Base-by-base conservation (phyloP, 2,888 invertebrate genomes). In the Morinoia aosen region DNA sequence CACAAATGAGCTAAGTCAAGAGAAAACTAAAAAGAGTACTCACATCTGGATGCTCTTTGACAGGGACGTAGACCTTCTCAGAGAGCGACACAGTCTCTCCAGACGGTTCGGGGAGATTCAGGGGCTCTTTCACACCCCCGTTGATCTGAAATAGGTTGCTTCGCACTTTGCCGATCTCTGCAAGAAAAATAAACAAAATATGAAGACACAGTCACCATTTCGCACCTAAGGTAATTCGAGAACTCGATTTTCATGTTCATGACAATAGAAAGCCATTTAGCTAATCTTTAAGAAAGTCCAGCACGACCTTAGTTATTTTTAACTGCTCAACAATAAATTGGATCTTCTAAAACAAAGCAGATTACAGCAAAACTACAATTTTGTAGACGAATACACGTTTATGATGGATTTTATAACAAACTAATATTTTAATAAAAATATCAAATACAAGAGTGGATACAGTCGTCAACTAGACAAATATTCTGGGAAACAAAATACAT, bases 31-130 rank as follows among this genome's bases (percentile, higher is more conserved):
- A 88, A n/a, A 93, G 95, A 48, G 95, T 97, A 99, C 99, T 99
- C 98, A 99, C 99, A 98, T 99, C 99, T 98, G 99, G 99, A 98
- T 99, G 99, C 97, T 99, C 99, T 98, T 99, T 99, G 97, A 99
- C 99, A 97, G 99, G 99, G 97, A 99, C 99, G 98, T 99, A 99
- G 97, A 99, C 99, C 98, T 99, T 99, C 98, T 99, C 99, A 98
- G 99, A 99, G 97, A 99, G 98, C 97, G 99, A 99, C 97, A 98
- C 98, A 97, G 99, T 98, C 97, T 98, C 98, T 97, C 99, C 99
- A 97, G 99, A 98, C 96, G 99, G 98, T 97, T 99, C 99, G 97
- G 99, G 99, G 97, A 99, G 98, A 97, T 98, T 98, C 97, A 99
- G 98, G 96, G 99, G 99, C 97, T 99, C 99, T 97, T 99, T 99